These are phyloP conservation scores for Corydoras sp. DNA, from an alignment of 2,113 vertebrate genomes.

Conservation along the genomic window DNA sequence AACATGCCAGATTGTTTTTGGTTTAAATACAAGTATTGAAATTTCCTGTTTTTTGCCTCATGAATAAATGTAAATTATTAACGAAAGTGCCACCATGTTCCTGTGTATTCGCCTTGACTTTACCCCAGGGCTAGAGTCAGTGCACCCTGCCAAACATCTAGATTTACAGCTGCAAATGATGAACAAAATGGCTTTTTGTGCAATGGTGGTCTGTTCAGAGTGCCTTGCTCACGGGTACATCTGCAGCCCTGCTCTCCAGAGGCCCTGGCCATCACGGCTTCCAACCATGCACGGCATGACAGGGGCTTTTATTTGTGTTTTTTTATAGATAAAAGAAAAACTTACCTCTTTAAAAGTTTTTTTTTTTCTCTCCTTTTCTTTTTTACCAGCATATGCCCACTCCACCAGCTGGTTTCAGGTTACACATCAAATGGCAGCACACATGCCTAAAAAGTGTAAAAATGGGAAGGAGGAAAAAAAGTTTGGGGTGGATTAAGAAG, in stretches of 20 bases:
- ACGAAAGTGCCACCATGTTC: too few species aligned
- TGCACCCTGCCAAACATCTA: slow-evolving; percentile 15
- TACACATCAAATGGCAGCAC: slow-evolving; percentile 39
- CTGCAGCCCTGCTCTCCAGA: slow-evolving; percentile 30
- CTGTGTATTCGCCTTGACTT: slow-evolving; percentile 6
- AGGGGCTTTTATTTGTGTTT: slow-evolving; percentile 45
- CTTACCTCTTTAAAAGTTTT: slow-evolving; percentile 32
- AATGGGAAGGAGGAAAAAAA: slow-evolving; percentile 31
- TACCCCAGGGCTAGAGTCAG: slow-evolving; percentile 25
- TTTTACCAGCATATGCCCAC: slow-evolving; percentile 3
- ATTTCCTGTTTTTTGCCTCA: too few species aligned
- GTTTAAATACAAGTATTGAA: too few species aligned
- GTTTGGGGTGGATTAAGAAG: slow-evolving; percentile 17
- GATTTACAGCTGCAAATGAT: slow-evolving; percentile 43
- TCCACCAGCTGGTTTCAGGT: slow-evolving; percentile 39
- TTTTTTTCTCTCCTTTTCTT: background rate
- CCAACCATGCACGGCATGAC: slow-evolving; percentile 15
- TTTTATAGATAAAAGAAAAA: slow-evolving; percentile 16
- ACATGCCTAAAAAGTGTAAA: slow-evolving; percentile 12
- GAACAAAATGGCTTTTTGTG: slow-evolving; percentile 35
- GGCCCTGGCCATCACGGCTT: slow-evolving; percentile 28
- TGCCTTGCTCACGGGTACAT: slow-evolving; percentile 37
- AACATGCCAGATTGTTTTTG: too few species aligned
- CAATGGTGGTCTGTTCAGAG: slow-evolving; percentile 26
- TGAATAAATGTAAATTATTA: too few species aligned